phyloP scores from a whole-genome alignment of 1,140 invertebrate genomes.

The Pogonomyrmex barbatus region DNA sequence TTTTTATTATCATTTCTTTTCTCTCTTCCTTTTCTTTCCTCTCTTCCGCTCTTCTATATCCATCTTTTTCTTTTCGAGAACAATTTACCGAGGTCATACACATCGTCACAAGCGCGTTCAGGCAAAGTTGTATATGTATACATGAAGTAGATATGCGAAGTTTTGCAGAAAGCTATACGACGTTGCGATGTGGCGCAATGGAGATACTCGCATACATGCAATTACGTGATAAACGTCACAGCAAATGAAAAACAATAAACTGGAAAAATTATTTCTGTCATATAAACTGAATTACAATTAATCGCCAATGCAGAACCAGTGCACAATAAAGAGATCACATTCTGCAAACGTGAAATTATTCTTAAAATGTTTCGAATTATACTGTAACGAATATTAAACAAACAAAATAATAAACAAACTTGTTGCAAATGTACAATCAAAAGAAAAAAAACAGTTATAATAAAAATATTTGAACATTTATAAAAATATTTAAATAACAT shows the following conservation, averaged over 20 bases:
- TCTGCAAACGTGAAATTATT: conserved; percentile 31
- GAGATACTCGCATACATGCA: conserved; percentile 7
- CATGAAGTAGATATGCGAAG: conserved; percentile 36
- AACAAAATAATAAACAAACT: conserved; percentile 12
- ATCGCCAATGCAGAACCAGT: conserved; percentile 38
- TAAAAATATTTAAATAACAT: background rate
- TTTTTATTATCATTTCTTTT: conserved; percentile 71
- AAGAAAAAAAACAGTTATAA: background rate
- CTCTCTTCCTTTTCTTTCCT: conserved; percentile 41
- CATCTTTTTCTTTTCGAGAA: conserved; percentile 57
- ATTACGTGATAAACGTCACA: conserved; percentile 54
- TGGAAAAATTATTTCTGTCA: conserved; percentile 53
- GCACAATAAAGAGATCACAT: conserved; percentile 30
- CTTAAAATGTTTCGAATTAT: conserved; percentile 3
- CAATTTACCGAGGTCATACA: conserved; percentile 76
- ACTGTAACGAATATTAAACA: background rate
- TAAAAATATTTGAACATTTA: no score
- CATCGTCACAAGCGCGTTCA: conserved; percentile 38
- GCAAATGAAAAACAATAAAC: conserved; percentile 44
- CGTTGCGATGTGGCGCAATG: background rate
- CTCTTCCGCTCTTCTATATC: background rate
- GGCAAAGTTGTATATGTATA: conserved; percentile 26
- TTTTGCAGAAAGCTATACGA: conserved; percentile 55
- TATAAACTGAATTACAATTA: conserved; percentile 47
- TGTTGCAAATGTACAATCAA: background rate